Evolutionary conservation across 2,888 invertebrate species (phyloP).

Genomic region (Himalopsyche kuldschensis): DNA sequence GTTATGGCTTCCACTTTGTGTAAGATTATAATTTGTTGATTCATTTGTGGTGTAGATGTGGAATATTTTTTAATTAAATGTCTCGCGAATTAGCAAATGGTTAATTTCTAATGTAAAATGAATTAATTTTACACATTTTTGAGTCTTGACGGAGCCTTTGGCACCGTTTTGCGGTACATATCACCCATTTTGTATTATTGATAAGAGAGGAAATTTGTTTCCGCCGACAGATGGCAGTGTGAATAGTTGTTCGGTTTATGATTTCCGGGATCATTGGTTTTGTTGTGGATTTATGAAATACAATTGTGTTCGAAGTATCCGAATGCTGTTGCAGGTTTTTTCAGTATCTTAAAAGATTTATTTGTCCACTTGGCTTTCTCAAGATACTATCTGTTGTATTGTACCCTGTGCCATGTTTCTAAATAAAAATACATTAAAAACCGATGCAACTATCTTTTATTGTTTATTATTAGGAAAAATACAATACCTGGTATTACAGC

Average conservation of each 20-base stretch:
- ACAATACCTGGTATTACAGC: too few relatives aligned
- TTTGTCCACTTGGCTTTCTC: background rate
- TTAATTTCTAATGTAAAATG: background rate
- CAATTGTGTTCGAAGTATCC: background rate
- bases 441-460: background rate
- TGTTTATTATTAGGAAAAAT: background rate
- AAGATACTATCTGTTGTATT: slow-evolving; percentile 11
- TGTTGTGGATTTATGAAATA: background rate
- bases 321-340: background rate
- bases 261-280: background rate
- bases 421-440: slow-evolving; percentile 36
- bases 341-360: background rate
- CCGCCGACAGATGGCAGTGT: background rate
- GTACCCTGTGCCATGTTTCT: slow-evolving; percentile 31
- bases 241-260: background rate
- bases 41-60: too few relatives aligned
- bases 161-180: background rate
- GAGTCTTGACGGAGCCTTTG: background rate
- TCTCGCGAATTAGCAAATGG: background rate
- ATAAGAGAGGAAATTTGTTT: background rate
- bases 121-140: background rate
- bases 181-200: background rate
- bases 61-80: too few relatives aligned
- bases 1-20: too few relatives aligned
- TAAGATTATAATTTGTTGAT: too few relatives aligned